Evolutionary conservation across 2,113 vertebrate species (phyloP).

Genomic region (Sylvilagus bachmani): DNA sequence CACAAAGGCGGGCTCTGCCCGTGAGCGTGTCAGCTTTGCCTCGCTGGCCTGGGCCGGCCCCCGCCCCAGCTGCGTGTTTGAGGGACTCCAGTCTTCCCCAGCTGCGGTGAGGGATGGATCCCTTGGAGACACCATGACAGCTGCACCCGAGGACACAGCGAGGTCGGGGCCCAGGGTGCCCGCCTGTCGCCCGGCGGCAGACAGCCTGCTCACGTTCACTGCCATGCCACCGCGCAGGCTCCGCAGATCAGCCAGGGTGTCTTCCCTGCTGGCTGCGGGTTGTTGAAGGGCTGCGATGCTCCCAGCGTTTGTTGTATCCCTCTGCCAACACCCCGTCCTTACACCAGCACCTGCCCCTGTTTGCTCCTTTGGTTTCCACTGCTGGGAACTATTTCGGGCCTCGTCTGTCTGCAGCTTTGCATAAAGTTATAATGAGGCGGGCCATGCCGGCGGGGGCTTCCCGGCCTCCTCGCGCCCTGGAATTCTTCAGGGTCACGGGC

Average conservation of each 20-base stretch:
- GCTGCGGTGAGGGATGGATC: neutral
- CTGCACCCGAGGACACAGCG: no score
- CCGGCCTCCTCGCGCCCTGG: conserved; percentile 41
- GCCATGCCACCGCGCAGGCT: fast-evolving
- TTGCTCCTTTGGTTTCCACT: neutral
- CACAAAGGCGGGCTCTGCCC: no score
- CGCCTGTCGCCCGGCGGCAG: fast-evolving
- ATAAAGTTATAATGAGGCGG: conserved; percentile 74
- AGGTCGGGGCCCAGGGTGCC: fast-evolving
- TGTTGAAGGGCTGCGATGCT: neutral
- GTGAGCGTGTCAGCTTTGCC: fast-evolving
- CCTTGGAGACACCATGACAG: fast-evolving
- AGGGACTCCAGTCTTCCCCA: neutral
- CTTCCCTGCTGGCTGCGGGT: neutral
- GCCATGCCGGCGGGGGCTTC: neutral
- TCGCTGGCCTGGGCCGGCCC: fast-evolving
- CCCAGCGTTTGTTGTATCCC: neutral
- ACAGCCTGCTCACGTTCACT: neutral
- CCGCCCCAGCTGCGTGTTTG: neutral
- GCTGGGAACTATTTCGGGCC: conserved; percentile 48
- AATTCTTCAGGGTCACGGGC: neutral
- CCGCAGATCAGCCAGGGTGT: neutral
- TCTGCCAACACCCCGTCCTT: neutral
- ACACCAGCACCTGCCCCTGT: neutral
- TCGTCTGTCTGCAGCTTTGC: conserved; percentile 78